phyloP scores from a whole-genome alignment of 1,140 invertebrate genomes.

The Magallana gigas region DNA sequence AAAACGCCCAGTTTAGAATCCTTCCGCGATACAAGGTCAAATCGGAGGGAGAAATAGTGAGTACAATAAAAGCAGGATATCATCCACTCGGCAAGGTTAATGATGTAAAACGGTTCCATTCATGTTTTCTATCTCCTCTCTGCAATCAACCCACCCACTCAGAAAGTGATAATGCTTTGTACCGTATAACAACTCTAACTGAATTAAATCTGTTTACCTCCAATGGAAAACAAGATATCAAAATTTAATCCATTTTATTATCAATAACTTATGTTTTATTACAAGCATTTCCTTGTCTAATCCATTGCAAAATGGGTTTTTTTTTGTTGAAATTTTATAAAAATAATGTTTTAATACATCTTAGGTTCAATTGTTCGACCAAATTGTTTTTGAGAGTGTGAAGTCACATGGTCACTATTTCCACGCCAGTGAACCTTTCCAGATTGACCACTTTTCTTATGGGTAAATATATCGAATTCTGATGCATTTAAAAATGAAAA shows the following conservation, averaged over 20 bases:
- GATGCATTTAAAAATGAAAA: too few species aligned
- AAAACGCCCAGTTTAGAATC: conserved; percentile 79
- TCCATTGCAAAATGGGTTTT: too few species aligned
- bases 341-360: too few species aligned
- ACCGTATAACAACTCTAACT: background rate
- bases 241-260: too few species aligned
- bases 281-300: too few species aligned
- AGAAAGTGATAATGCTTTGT: too few species aligned
- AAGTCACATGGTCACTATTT: conserved; percentile 79
- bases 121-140: background rate
- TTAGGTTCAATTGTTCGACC: conserved; percentile 78
- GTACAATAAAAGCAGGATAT: conserved; percentile 43
- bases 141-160: background rate
- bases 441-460: conserved; percentile 72
- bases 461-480: conserved; percentile 60
- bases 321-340: too few species aligned
- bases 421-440: conserved; percentile 75
- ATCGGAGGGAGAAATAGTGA: conserved; percentile 79
- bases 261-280: too few species aligned
- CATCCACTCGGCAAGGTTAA: background rate
- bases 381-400: conserved; percentile 79
- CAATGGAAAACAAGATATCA: background rate
- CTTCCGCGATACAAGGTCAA: conserved; percentile 80
- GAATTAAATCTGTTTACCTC: background rate
- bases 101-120: background rate